phyloP scores from a whole-genome alignment of 2,888 invertebrate species.

The Pterostichus niger region DNA sequence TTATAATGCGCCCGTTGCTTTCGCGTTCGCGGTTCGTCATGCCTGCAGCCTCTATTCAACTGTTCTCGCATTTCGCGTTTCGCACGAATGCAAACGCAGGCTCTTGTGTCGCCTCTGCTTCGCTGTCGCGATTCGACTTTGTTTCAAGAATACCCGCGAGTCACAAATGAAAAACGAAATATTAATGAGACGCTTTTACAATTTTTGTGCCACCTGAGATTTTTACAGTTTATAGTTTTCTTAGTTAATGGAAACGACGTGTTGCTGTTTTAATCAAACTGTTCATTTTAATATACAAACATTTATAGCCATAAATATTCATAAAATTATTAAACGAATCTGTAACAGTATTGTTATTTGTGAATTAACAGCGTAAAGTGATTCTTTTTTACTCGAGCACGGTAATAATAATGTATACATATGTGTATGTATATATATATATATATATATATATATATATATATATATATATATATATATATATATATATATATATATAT shows the following conservation, averaged over 20 bases:
- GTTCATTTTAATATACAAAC: neutral
- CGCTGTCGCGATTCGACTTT: slow-evolving; percentile 30
- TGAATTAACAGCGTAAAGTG: no score
- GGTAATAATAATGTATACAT: no score
- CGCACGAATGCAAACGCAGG: neutral
- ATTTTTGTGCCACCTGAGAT: neutral
- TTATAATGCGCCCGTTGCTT: slow-evolving; percentile 39
- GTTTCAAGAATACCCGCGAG: slow-evolving; percentile 50
- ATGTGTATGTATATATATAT: no score
- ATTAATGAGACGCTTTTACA: neutral
- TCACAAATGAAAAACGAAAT: slow-evolving; percentile 31
- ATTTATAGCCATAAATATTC: no score
- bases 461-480: no score
- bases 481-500: no score
- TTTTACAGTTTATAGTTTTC: neutral
- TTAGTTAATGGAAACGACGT: neutral
- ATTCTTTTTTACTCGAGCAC: no score
- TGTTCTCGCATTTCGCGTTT: slow-evolving; percentile 5
- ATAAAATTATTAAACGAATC: no score
- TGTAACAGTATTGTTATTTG: no score
- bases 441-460: no score
- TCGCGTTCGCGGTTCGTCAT: slow-evolving; percentile 41
- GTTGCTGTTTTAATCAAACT: neutral
- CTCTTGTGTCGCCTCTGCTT: slow-evolving; percentile 11
- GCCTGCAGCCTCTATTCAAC: slow-evolving; percentile 28